These are phyloP conservation scores for Centropristis striata DNA, from an alignment of 2,113 vertebrate species.

Conservation along the genomic window DNA sequence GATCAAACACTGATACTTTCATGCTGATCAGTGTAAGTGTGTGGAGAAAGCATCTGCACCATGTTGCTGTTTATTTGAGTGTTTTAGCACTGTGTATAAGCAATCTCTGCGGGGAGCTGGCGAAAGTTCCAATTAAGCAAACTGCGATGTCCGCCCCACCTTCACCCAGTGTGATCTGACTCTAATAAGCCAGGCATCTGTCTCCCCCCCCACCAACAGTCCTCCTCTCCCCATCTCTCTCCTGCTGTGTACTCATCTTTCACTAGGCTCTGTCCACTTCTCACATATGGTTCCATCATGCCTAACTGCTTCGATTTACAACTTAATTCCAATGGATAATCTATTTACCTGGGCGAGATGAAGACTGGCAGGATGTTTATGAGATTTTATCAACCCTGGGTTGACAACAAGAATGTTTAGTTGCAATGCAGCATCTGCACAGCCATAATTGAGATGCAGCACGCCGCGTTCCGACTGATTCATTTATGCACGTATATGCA, in stretches of 20 bases:
- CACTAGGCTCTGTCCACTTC: neutral
- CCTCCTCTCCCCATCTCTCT: neutral
- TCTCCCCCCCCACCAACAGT: neutral
- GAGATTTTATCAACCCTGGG: slow-evolving; percentile 21
- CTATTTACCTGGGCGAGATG: slow-evolving; percentile 45
- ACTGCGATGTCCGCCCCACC: neutral
- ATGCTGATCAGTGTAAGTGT: neutral
- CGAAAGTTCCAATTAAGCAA: slow-evolving; percentile 37
- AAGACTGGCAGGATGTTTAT: slow-evolving; percentile 46
- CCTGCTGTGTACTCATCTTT: slow-evolving; percentile 17
- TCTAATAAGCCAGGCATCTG: slow-evolving; percentile 63
- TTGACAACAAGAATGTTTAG: slow-evolving; percentile 4
- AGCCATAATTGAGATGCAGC: slow-evolving; percentile 27
- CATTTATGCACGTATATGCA: neutral
- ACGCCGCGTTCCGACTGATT: slow-evolving; percentile 25
- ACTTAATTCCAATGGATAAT: slow-evolving; percentile 41
- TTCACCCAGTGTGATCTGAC: slow-evolving; percentile 27
- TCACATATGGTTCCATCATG: slow-evolving; percentile 46
- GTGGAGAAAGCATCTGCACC: neutral
- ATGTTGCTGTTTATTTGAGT: slow-evolving; percentile 18
- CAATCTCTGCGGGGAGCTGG: slow-evolving; percentile 7
- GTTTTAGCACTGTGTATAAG: slow-evolving; percentile 6
- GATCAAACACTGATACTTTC: neutral
- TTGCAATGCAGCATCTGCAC: slow-evolving; percentile 46
- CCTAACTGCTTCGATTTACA: slow-evolving; percentile 21